These are phyloP conservation scores for Isoperla grammatica DNA, from an alignment of 2,888 invertebrate genomes.

Conservation along the genomic window DNA sequence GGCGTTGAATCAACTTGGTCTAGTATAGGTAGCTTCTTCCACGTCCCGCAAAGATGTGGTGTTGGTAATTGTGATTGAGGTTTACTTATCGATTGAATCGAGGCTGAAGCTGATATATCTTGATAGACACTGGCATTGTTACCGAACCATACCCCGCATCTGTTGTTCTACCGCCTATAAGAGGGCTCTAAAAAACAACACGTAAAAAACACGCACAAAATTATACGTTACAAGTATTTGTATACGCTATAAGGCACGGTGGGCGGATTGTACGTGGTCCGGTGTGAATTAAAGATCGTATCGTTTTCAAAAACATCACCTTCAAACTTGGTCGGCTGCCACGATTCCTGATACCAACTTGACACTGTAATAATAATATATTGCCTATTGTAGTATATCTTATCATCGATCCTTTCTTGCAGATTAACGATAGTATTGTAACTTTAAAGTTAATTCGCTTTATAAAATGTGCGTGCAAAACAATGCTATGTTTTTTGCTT, in stretches of 20 bases:
- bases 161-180: too few relatives aligned
- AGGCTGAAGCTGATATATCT: not conserved
- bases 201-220: conserved; percentile 4
- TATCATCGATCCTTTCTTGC: too few relatives aligned
- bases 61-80: conserved; percentile 7
- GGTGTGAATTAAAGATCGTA: conserved; percentile 18
- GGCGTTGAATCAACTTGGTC: too few relatives aligned
- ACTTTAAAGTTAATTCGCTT: too few relatives aligned
- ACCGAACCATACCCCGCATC: too few relatives aligned
- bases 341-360: not conserved
- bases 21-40: too few relatives aligned
- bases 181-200: not conserved
- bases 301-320: conserved; percentile 17
- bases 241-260: conserved; percentile 2
- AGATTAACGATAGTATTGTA: too few relatives aligned
- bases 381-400: too few relatives aligned
- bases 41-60: not conserved
- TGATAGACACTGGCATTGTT: too few relatives aligned
- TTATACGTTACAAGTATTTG: conserved; percentile 14
- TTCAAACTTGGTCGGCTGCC: not conserved
- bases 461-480: too few relatives aligned
- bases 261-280: conserved; percentile 11
- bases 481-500: conserved; percentile 7
- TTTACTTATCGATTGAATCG: conserved; percentile 13
- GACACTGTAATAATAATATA: not conserved